Evolutionary conservation across 2,797 vertebrate species (phyloP).

Genomic region (Dermochelys coriacea): DNA sequence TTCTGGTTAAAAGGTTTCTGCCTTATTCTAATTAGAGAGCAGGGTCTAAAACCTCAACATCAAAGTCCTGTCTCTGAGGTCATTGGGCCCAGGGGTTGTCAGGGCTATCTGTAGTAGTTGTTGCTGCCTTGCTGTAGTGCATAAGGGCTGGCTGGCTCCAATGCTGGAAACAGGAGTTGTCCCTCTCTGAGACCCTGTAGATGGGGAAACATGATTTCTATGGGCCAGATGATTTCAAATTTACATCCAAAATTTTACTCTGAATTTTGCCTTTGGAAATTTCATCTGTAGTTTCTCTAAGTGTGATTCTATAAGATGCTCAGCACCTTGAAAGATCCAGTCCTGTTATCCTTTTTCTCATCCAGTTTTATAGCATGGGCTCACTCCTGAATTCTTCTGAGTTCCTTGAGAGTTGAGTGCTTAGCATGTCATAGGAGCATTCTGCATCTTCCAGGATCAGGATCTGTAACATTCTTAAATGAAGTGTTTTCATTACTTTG

Average conservation of each 20-base stretch:
- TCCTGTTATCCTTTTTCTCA: neutral
- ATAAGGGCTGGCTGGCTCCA: neutral
- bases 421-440: neutral
- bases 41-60: neutral
- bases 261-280: neutral
- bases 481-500: neutral
- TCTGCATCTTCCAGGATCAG: neutral
- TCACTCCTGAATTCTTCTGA: neutral
- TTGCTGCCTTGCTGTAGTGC: too few relatives aligned
- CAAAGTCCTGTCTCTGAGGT: neutral
- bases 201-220: neutral
- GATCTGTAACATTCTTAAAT: neutral
- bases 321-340: neutral
- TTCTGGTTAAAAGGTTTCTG: neutral
- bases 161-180: neutral
- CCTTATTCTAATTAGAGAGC: neutral
- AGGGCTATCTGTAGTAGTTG: neutral
- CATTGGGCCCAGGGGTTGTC: neutral
- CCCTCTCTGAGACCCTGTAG: neutral
- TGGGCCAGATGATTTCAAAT: neutral
- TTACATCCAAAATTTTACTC: neutral
- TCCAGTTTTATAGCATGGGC: neutral
- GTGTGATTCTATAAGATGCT: neutral
- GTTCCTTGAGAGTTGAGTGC: rapidly evolving
- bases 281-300: neutral